Percentiles rank a stretch among this genome's conserved stretches.
Evolutionary conservation across 2,797 vertebrate genomes (phyloP).

Genomic region (Aratinga solstitialis): DNA sequence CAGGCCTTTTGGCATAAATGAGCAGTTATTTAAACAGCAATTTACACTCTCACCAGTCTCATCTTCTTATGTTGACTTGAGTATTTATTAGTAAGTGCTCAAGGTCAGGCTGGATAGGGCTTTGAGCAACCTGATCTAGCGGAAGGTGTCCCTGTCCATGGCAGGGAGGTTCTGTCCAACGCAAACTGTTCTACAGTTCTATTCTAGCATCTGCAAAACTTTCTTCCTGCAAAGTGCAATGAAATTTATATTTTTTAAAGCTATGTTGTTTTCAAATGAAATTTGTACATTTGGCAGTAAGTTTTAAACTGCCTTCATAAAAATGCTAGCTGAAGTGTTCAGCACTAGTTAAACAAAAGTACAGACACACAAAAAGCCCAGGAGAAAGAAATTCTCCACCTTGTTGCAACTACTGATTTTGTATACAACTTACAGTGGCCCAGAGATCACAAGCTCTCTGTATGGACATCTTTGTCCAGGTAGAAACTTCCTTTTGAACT

Average conservation of each 20-base stretch:
- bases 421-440: not conserved
- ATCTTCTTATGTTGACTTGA: not conserved
- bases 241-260: not conserved
- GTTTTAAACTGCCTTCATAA: not conserved
- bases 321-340: not conserved
- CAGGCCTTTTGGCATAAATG: not conserved
- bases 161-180: not conserved
- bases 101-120: not conserved
- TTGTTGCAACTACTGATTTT: not conserved
- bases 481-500: not conserved
- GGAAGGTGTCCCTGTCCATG: not conserved
- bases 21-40: not conserved
- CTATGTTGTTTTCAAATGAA: not conserved
- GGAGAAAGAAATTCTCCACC: not conserved
- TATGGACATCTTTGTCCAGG: not conserved
- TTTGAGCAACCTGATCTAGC: not conserved
- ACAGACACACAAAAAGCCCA: not conserved
- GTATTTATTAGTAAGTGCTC: not conserved
- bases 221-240: not conserved
- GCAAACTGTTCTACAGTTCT: not conserved
- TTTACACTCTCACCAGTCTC: not conserved
- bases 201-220: not conserved
- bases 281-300: not conserved
- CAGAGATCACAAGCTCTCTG: not conserved
- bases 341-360: not conserved